phyloP scores from a whole-genome alignment of 2,113 vertebrate species.

The Ictidomys tridecemlineatus region DNA sequence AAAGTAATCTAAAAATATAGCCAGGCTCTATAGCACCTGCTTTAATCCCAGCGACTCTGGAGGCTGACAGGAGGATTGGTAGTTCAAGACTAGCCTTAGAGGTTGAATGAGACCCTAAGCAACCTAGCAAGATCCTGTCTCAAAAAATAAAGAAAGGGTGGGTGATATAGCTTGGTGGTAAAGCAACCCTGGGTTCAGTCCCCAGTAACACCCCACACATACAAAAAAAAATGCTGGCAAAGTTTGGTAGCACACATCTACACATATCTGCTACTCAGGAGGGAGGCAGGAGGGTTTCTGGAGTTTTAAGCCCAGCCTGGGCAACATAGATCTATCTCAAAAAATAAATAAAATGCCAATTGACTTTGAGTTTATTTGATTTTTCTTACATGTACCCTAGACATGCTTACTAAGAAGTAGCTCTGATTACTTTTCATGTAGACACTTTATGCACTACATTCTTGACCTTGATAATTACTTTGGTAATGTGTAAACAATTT shows the following conservation, averaged over 20 bases:
- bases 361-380: not conserved
- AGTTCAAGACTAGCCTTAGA: no score
- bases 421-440: slow-evolving; percentile 1
- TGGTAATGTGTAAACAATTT: not conserved
- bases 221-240: not conserved
- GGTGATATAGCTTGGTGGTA: no score
- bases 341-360: not conserved
- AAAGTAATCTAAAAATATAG: slow-evolving; percentile 27
- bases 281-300: no score
- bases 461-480: slow-evolving; percentile 4
- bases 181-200: no score
- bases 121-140: no score
- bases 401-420: not conserved
- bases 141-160: no score
- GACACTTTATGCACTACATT: not conserved
- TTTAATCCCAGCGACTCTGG: no score
- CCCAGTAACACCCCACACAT: no score
- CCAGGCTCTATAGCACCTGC: no score
- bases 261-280: no score
- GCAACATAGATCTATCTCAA: not conserved
- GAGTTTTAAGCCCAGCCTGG: not conserved
- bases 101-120: no score
- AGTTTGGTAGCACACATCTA: not conserved
- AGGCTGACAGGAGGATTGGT: no score
- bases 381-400: slow-evolving; percentile 16